Base-by-base conservation (phyloP, 2,888 invertebrate species). In the Nomada ferruginata region DNA sequence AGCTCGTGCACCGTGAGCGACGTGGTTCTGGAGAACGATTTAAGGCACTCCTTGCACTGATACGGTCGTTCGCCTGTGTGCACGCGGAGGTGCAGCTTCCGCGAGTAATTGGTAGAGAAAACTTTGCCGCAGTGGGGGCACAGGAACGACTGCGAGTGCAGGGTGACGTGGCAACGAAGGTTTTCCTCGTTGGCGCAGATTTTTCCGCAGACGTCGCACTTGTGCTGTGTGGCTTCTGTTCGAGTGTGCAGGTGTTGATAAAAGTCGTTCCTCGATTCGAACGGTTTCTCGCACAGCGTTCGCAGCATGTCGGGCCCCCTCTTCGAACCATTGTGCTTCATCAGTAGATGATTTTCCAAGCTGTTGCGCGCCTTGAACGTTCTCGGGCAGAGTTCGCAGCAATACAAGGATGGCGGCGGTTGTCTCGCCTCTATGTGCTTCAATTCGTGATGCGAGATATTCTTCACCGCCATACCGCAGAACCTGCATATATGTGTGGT, bases 11-110 rank as follows among this genome's bases (percentile, higher is more conserved):
- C 83, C 36, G 89, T 90, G 20, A 89, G 91, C 61, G 89, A 87
- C 53, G 81, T 82, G 5, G 76, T 83, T 2, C 85, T 86, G 0
- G 79, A 29, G 29, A 91, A 92, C 4, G 63, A 91, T 53, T 81
- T 88, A 1, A 65, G 47, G 26, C 70, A 80, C 61, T 91, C 90
- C n/a, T 84, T 91, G 66, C 93, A 94, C 53, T 93, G 91, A 76
- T 94, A 93, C 0, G 93, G 93, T n/a, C 92, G 71, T 64, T 93
- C 93, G 11, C 94, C 94, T 0, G 94, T 94, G 71, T 94, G 93
- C 2, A 93, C 93, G 2, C 93, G 86, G 9, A 93, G 88, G 53
- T 94, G 93, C 0, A 94, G 65, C 42, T 73, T 85, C 13, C 91
- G 71, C 23, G 85, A 78, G 0, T 85, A 73, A 0, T 84, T 87